These are phyloP conservation scores for Metallyticus violacea DNA, from an alignment of 2,888 invertebrate genomes.

Conservation along the genomic window DNA sequence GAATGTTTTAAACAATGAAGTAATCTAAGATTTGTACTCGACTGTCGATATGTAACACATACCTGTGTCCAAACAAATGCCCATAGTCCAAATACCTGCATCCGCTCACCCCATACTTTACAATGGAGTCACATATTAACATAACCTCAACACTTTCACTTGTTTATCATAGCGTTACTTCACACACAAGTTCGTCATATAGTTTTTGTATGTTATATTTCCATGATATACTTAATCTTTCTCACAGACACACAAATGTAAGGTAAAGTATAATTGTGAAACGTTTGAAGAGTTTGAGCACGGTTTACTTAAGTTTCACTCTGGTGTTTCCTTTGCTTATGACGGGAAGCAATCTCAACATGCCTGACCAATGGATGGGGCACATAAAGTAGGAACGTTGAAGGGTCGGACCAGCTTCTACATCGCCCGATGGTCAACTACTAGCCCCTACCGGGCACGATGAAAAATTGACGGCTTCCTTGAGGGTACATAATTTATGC, in stretches of 20 bases:
- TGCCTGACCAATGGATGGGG: background rate
- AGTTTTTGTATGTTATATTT: too few relatives aligned
- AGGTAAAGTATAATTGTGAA: too few relatives aligned
- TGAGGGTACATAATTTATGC: background rate
- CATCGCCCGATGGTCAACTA: background rate
- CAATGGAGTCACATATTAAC: background rate
- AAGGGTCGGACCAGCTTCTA: background rate
- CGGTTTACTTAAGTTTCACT: background rate
- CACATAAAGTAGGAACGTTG: too few relatives aligned
- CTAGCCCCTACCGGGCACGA: too few relatives aligned
- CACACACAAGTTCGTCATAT: too few relatives aligned
- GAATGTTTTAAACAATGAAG: too few relatives aligned
- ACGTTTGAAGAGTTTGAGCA: too few relatives aligned
- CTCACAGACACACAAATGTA: too few relatives aligned
- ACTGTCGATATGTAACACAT: constrained; percentile 38
- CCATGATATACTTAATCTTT: too few relatives aligned
- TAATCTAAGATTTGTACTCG: too few relatives aligned
- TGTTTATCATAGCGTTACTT: too few relatives aligned
- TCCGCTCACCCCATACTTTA: background rate
- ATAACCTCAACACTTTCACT: background rate
- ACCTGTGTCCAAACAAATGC: constrained; percentile 55
- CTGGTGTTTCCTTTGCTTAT: background rate
- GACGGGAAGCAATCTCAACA: background rate
- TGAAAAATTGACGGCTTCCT: background rate
- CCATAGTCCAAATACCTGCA: constrained; percentile 45